These are phyloP conservation scores for Poeciliopsis turrubarensis DNA, from an alignment of 2,113 vertebrate genomes.

Conservation along the genomic window DNA sequence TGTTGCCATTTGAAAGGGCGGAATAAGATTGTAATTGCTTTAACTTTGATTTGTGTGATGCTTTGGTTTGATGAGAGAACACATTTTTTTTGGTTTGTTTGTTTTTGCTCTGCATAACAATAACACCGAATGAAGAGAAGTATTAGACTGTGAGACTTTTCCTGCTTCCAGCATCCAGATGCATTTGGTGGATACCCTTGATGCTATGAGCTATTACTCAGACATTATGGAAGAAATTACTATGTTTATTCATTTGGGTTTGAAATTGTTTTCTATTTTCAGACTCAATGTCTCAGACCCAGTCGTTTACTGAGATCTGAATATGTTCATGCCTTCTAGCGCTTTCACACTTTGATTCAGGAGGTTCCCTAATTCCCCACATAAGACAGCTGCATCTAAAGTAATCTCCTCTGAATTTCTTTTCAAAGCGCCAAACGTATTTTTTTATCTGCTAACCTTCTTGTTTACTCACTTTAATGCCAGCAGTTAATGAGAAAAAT, in stretches of 20 bases:
- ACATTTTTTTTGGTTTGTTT: constrained; percentile 1
- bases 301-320: constrained; percentile 42
- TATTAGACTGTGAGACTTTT: constrained; percentile 48
- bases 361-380: constrained; percentile 28
- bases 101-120: constrained; percentile 68
- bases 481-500: constrained; percentile 21
- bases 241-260: constrained; percentile 57
- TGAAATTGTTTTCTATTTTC: constrained; percentile 57
- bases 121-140: constrained; percentile 57
- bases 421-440: neutral
- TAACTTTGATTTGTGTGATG: constrained; percentile 80
- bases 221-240: constrained; percentile 42
- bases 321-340: constrained; percentile 27
- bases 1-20: constrained; percentile 78
- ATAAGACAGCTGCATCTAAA: constrained; percentile 22
- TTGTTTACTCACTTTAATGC: constrained; percentile 17
- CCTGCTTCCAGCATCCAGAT: constrained; percentile 43
- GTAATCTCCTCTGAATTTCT: constrained; percentile 7
- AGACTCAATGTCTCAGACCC: constrained; percentile 31
- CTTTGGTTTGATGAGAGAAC: constrained; percentile 75
- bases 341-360: constrained; percentile 20
- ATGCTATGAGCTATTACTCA: constrained; percentile 49
- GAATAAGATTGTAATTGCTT: constrained; percentile 78
- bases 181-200: constrained; percentile 51
- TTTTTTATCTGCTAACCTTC: constrained; percentile 13